Conservation (phyloP, 2,797 vertebrate genomes). For the Pipistrellus pipistrellus region DNA sequence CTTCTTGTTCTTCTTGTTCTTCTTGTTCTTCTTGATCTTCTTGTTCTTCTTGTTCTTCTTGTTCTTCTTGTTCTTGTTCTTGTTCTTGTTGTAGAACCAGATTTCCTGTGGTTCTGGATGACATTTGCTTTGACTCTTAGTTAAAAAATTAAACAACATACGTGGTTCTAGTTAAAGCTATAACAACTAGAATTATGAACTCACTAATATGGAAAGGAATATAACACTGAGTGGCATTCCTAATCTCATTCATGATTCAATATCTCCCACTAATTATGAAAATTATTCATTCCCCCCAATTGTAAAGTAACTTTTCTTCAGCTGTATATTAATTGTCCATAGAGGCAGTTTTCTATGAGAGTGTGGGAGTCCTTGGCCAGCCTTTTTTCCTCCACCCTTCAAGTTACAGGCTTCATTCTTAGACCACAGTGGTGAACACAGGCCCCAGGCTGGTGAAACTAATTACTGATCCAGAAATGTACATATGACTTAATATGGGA, state of each 20-base stretch:
- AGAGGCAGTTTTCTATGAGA: not conserved
- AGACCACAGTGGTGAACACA: not conserved
- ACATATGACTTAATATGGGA: not conserved
- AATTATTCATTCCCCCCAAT: not conserved
- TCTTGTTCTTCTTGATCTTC: too few relatives aligned
- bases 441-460: not conserved
- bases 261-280: not conserved
- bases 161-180: not conserved
- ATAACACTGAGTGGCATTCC: not conserved
- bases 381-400: not conserved
- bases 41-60: too few relatives aligned
- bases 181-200: not conserved
- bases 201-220: not conserved
- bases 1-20: too few relatives aligned
- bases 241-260: conserved; percentile 15
- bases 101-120: too few relatives aligned
- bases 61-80: too few relatives aligned
- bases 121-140: too few relatives aligned
- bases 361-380: too few relatives aligned
- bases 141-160: not conserved
- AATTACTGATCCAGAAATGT: not conserved
- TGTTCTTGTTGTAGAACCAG: too few relatives aligned
- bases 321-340: not conserved
- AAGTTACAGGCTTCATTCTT: not conserved
- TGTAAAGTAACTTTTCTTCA: not conserved